Conservation (phyloP, 2,888 invertebrate genomes). For the Nipponacmea schrenckii region DNA sequence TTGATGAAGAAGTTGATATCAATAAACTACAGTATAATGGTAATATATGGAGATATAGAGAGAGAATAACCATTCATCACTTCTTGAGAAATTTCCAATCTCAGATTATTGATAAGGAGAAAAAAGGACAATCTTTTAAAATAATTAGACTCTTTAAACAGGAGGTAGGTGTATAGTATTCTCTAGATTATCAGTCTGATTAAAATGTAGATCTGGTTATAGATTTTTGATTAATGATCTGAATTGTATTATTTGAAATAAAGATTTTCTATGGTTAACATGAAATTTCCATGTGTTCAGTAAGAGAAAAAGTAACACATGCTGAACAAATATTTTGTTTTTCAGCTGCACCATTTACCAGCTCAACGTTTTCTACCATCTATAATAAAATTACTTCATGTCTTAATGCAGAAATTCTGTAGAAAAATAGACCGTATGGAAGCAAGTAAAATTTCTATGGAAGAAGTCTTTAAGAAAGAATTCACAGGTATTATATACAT, state of each 20-base stretch:
- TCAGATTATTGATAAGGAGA: slow-evolving; percentile 4
- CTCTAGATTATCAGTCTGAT: neutral
- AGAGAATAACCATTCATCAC: slow-evolving; percentile 42
- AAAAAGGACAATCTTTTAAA: neutral
- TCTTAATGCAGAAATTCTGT: neutral
- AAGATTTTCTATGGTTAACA: too few relatives aligned
- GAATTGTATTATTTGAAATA: too few relatives aligned
- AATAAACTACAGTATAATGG: slow-evolving; percentile 25
- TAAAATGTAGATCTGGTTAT: too few relatives aligned
- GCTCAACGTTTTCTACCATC: neutral
- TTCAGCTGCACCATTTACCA: neutral
- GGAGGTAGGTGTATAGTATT: neutral
- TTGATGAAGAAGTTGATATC: neutral
- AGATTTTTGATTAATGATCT: too few relatives aligned
- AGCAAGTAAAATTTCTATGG: neutral
- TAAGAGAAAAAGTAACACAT: too few relatives aligned
- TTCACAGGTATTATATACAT: neutral
- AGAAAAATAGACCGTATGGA: neutral
- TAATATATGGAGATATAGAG: slow-evolving; percentile 41
- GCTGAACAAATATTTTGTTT: neutral
- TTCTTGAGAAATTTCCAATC: slow-evolving; percentile 36
- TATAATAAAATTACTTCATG: neutral
- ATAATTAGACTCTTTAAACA: neutral
- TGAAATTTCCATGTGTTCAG: too few relatives aligned
- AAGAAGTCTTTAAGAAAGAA: neutral